Evolutionary conservation across 2,113 vertebrate genomes (phyloP).

Genomic region (Nothoprocta pentlandii): DNA sequence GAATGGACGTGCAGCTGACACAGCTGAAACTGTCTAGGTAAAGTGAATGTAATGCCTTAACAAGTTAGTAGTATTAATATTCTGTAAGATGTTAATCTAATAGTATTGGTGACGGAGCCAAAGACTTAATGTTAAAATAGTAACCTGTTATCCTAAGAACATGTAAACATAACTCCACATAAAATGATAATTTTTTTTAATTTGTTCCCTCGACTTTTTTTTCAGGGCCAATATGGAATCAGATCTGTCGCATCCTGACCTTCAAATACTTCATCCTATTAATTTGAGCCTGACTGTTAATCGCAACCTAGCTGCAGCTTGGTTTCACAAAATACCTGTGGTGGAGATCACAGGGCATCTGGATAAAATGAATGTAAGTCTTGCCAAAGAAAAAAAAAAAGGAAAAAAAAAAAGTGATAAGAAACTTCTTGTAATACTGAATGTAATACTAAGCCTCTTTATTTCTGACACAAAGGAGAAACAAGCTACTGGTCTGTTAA

Average conservation of each 20-base stretch:
- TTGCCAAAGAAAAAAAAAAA: background rate
- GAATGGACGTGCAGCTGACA: conserved; percentile 89
- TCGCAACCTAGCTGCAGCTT: conserved; percentile 89
- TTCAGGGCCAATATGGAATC: conserved; percentile 79
- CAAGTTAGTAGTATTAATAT: background rate
- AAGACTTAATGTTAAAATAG: background rate
- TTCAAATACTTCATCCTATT: conserved; percentile 91
- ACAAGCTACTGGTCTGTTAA: background rate
- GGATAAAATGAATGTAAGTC: conserved; percentile 87
- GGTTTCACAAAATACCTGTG: conserved; percentile 88
- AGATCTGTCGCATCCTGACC: conserved; percentile 74
- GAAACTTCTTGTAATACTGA: background rate
- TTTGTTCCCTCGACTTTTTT: background rate
- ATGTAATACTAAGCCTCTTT: background rate
- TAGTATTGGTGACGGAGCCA: background rate
- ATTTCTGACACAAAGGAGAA: background rate
- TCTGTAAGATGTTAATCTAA: background rate
- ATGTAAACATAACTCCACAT: background rate
- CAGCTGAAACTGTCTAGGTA: conserved; percentile 93
- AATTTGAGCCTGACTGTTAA: conserved; percentile 89
- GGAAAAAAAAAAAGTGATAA: background rate
- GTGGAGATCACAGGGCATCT: conserved; percentile 89
- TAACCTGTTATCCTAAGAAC: background rate
- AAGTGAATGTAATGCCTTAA: background rate
- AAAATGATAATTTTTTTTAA: background rate